Evolutionary conservation across 2,888 invertebrate species (phyloP).

Genomic region (Polydrusus tereticollis): DNA sequence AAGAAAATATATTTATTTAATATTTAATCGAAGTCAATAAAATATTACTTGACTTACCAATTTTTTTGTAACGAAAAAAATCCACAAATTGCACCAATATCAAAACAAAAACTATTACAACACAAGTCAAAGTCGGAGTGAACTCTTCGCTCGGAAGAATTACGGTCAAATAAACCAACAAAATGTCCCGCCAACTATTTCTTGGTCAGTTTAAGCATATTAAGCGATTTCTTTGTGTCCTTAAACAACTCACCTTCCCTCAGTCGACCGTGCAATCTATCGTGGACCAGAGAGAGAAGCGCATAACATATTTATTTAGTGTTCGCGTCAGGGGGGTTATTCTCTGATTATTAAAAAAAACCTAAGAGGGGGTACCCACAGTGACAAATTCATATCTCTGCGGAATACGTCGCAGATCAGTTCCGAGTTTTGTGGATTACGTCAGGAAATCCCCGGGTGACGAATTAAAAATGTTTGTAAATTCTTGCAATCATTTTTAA

Average conservation of each 20-base stretch:
- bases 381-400: neutral
- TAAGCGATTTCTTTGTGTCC: conserved; percentile 4
- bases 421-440: neutral
- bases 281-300: neutral
- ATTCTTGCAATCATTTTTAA: neutral
- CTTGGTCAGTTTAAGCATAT: neutral
- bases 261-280: neutral
- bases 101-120: neutral
- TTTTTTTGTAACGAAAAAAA: neutral
- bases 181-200: neutral
- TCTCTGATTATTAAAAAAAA: neutral
- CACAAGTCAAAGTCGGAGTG: neutral
- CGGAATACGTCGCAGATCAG: neutral
- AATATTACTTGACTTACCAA: neutral
- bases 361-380: neutral
- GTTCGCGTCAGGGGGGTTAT: conserved; percentile 1
- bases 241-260: conserved; percentile 3
- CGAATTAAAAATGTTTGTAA: neutral
- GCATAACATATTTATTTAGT: neutral
- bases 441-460: neutral
- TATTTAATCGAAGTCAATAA: neutral
- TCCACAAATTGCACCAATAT: neutral
- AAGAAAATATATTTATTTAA: neutral
- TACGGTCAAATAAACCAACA: neutral
- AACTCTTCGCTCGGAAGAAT: neutral